Conservation (phyloP, 2,113 vertebrate genomes). For the Calidris pygmaea region DNA sequence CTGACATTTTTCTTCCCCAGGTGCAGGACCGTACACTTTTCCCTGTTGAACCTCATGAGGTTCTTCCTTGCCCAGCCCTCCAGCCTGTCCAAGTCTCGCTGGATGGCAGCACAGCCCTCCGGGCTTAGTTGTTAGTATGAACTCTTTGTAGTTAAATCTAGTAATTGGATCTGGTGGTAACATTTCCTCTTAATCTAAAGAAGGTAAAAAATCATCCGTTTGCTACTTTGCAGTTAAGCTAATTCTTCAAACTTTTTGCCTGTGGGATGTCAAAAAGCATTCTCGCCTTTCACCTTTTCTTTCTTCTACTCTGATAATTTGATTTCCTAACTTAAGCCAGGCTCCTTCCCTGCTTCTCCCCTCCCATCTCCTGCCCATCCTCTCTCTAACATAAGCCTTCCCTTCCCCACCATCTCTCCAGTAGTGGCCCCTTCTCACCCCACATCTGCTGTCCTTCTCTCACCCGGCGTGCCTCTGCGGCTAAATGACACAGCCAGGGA, state of each 20-base stretch:
- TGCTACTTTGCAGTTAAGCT: background rate
- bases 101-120: too few relatives aligned
- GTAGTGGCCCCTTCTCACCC: background rate
- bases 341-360: background rate
- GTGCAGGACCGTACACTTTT: too few relatives aligned
- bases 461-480: background rate
- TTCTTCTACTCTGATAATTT: background rate
- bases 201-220: background rate
- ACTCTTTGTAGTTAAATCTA: background rate
- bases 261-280: background rate
- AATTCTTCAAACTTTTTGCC: background rate
- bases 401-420: background rate
- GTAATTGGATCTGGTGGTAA: background rate
- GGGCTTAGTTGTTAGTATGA: background rate
- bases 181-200: background rate
- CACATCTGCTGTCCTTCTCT: background rate
- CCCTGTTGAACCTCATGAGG: too few relatives aligned
- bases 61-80: too few relatives aligned
- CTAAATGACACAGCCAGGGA: background rate
- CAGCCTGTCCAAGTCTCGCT: too few relatives aligned
- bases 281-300: background rate
- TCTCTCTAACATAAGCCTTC: background rate
- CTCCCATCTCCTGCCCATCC: background rate
- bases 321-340: background rate
- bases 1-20: too few relatives aligned